Percentiles rank a stretch among this genome's conserved stretches.
phyloP scores from a whole-genome alignment of 2,113 vertebrate genomes.

The Tringa solitaria region DNA sequence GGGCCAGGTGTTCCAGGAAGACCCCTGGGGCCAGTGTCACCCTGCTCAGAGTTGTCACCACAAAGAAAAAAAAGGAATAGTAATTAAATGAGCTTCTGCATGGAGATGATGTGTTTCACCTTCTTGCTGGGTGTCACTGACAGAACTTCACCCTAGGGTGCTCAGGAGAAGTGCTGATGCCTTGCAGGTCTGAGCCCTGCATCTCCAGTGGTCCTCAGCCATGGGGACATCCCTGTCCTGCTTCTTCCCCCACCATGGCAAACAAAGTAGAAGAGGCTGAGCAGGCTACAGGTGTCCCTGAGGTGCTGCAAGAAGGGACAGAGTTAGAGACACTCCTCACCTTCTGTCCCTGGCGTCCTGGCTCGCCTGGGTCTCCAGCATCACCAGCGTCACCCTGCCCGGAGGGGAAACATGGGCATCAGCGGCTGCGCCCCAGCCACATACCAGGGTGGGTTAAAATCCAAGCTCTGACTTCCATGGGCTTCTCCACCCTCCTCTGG shows the following conservation, averaged over 20 bases:
- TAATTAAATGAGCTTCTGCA: background rate
- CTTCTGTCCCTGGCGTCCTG: slow-evolving; percentile 77
- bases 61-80: background rate
- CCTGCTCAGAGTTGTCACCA: slow-evolving; percentile 63
- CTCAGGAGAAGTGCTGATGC: background rate
- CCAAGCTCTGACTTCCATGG: background rate
- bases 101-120: accelerated
- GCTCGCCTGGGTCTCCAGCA: slow-evolving; percentile 73
- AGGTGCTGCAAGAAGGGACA: background rate
- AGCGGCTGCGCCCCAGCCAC: background rate
- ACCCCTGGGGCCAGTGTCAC: slow-evolving; percentile 74
- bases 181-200: background rate
- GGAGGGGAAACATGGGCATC: background rate
- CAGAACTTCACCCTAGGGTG: background rate
- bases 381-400: slow-evolving; percentile 65
- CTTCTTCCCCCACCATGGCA: accelerated
- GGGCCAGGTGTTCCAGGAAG: slow-evolving; percentile 75
- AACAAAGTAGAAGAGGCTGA: background rate
- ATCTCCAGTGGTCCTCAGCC: background rate
- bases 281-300: accelerated
- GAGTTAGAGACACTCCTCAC: slow-evolving; percentile 45
- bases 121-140: background rate
- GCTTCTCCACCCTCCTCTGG: background rate
- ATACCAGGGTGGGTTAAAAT: background rate
- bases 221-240: background rate